Conservation (phyloP, 2,113 vertebrate species). For the Pipra filicauda region DNA sequence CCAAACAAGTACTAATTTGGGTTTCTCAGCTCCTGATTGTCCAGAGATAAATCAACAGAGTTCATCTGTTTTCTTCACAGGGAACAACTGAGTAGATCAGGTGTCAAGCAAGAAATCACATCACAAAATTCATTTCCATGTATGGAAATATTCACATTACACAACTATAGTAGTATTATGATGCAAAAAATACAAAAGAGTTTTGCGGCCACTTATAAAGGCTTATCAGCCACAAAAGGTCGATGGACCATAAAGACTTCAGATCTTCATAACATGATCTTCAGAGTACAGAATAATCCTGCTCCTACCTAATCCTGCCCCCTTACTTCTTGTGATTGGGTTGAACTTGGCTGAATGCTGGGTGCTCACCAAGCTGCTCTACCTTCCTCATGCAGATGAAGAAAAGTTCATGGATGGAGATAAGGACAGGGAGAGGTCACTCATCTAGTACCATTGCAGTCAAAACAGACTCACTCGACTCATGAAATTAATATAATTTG, state of each 20-base stretch:
- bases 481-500: background rate
- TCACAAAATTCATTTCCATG: background rate
- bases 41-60: background rate
- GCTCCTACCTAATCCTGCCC: background rate
- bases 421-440: background rate
- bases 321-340: background rate
- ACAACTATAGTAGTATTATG: background rate
- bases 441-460: background rate
- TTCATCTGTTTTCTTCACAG: background rate
- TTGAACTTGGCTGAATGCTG: background rate
- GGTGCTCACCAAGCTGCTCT: background rate
- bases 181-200: background rate
- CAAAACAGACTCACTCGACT: background rate
- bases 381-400: background rate
- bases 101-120: background rate
- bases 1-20: fast-evolving
- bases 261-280: background rate
- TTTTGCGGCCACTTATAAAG: background rate
- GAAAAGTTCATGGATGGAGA: fast-evolving
- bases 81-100: background rate
- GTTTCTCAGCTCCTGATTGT: background rate
- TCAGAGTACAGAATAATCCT: background rate
- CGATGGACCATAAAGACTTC: background rate
- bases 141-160: background rate
- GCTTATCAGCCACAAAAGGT: background rate